Evolutionary conservation across 1,140 invertebrate genomes (phyloP).

Genomic region (Tetramorium alpestre): DNA sequence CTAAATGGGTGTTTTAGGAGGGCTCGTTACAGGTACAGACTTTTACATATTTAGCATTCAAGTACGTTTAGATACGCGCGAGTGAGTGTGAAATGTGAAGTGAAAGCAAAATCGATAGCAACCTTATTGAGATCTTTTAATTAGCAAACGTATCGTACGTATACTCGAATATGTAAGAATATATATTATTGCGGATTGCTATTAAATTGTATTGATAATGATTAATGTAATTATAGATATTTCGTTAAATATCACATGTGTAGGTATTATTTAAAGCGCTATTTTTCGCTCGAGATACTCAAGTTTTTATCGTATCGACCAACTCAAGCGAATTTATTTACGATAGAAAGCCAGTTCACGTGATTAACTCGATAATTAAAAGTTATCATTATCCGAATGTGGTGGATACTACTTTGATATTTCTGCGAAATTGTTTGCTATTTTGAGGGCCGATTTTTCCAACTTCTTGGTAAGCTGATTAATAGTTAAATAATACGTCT

Average conservation of each 20-base stretch:
- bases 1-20: slow-evolving; percentile 21
- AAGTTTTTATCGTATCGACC: neutral
- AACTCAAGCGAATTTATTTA: neutral
- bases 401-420: neutral
- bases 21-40: slow-evolving; percentile 47
- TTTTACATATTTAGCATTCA: slow-evolving; percentile 38
- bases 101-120: slow-evolving; percentile 38
- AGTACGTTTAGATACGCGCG: slow-evolving; percentile 15
- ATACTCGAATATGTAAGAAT: neutral
- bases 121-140: slow-evolving; percentile 3
- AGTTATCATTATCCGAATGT: neutral
- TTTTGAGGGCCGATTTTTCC: neutral
- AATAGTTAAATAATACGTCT: no score
- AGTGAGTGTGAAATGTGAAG: slow-evolving; percentile 43
- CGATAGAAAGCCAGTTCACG: slow-evolving; percentile 1
- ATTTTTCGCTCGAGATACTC: neutral
- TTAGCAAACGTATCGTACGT: neutral
- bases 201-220: neutral
- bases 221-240: neutral
- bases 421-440: neutral
- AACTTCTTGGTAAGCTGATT: no score
- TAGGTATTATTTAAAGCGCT: neutral
- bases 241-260: neutral
- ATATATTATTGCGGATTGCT: neutral
- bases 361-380: slow-evolving; percentile 3